These are phyloP conservation scores for Dreissena polymorpha DNA, from an alignment of 1,140 invertebrate species.

Conservation along the genomic window DNA sequence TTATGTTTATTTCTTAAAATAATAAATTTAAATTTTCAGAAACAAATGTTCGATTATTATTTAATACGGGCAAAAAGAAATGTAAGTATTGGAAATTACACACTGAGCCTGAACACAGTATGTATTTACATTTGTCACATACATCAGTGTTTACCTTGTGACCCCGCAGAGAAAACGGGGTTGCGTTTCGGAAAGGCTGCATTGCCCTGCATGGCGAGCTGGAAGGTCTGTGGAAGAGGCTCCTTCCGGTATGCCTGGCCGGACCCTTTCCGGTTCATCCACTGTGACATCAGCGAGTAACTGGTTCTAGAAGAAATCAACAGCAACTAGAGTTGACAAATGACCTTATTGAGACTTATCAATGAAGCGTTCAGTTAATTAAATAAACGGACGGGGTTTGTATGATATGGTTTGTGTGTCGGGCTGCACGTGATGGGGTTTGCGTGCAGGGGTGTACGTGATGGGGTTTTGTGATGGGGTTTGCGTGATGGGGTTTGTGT, in stretches of 20 bases:
- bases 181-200: conserved; percentile 33
- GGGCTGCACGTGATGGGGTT: too few relatives aligned
- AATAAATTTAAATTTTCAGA: too few relatives aligned
- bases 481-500: too few relatives aligned
- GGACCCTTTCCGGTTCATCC: conserved; percentile 49
- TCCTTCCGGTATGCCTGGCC: conserved; percentile 38
- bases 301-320: conserved; percentile 39
- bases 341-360: background rate
- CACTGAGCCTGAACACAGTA: background rate
- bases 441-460: too few relatives aligned
- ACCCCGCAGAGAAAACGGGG: conserved; percentile 11
- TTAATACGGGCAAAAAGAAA: too few relatives aligned
- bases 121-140: background rate
- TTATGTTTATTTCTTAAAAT: too few relatives aligned
- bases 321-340: background rate
- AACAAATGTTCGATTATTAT: too few relatives aligned
- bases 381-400: background rate
- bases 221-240: conserved; percentile 43
- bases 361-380: background rate
- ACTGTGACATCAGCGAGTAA: conserved; percentile 55
- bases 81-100: background rate
- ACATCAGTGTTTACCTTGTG: background rate
- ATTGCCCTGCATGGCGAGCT: conserved; percentile 54
- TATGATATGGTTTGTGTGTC: too few relatives aligned
- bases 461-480: too few relatives aligned